Evolutionary conservation across 2,888 invertebrate genomes (phyloP).

Genomic region (Electrophaes corylata): DNA sequence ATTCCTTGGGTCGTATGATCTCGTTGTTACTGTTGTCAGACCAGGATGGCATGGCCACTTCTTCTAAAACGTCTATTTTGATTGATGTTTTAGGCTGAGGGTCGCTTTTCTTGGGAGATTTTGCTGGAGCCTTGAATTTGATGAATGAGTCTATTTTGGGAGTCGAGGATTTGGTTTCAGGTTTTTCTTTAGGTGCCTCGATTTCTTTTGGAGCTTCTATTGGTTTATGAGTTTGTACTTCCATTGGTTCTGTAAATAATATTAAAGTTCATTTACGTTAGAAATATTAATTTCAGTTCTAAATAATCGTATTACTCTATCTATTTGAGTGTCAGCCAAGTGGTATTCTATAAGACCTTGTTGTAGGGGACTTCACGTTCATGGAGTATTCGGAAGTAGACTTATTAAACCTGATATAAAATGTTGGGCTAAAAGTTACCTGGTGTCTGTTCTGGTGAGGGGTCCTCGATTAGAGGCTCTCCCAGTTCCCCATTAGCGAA

Average conservation of each 20-base stretch:
- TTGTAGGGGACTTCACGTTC: too few species aligned
- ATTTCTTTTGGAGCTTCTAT: constrained; percentile 22
- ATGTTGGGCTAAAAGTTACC: constrained; percentile 6
- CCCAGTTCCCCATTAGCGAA: constrained; percentile 67
- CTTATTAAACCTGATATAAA: too few species aligned
- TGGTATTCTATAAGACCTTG: too few species aligned
- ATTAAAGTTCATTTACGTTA: too few species aligned
- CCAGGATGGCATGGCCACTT: constrained; percentile 79
- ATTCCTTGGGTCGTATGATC: constrained; percentile 64
- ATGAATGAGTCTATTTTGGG: constrained; percentile 68
- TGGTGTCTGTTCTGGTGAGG: neutral
- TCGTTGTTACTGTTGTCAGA: constrained; percentile 77
- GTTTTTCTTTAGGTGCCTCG: constrained; percentile 38
- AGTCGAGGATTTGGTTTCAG: constrained; percentile 44
- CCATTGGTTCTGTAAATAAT: constrained; percentile 19
- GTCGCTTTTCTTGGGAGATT: constrained; percentile 59
- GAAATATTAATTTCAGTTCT: too few species aligned
- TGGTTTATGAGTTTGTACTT: constrained; percentile 15
- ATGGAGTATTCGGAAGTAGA: too few species aligned
- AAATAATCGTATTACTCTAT: too few species aligned
- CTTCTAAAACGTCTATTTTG: constrained; percentile 70
- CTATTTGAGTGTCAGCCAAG: too few species aligned
- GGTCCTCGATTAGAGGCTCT: constrained; percentile 50
- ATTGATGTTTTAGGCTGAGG: constrained; percentile 66
- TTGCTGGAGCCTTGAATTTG: constrained; percentile 69